phyloP scores from a whole-genome alignment of 2,113 vertebrate genomes.

The Sturnira hondurensis region DNA sequence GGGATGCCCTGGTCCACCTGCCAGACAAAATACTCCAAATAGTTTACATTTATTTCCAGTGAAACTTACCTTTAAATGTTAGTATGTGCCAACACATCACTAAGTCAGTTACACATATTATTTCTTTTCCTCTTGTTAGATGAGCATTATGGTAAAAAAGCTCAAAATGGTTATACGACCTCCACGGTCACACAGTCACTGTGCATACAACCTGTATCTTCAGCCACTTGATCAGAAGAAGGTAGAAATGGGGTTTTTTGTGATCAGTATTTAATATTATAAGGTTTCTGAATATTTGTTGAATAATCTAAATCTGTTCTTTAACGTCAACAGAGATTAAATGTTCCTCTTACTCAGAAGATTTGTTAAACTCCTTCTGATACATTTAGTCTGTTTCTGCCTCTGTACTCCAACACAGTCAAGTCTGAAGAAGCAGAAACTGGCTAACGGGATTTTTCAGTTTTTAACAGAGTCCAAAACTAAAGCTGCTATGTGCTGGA shows the following conservation, averaged over 20 bases:
- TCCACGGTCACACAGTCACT: not conserved
- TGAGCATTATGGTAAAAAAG: not conserved
- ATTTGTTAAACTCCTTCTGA: constrained; percentile 1
- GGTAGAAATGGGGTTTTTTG: not conserved
- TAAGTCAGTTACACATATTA: not conserved
- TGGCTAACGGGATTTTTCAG: not conserved
- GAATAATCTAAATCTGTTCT: constrained; percentile 38
- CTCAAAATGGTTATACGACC: not conserved
- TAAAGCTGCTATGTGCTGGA: not conserved
- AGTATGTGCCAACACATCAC: not conserved
- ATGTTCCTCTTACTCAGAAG: constrained; percentile 50
- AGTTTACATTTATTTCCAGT: not conserved
- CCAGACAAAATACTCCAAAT: not conserved
- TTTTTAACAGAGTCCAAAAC: not conserved
- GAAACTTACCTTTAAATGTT: not conserved
- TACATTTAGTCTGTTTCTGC: constrained; percentile 10
- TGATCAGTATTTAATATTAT: not conserved
- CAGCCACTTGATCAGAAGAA: not conserved
- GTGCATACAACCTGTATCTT: not conserved
- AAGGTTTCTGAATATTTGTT: constrained; percentile 35
- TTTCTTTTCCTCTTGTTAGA: not conserved
- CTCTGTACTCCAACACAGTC: not conserved
- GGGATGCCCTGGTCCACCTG: not conserved
- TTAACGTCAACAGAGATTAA: constrained; percentile 66
- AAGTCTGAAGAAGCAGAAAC: not conserved